Percentiles rank a stretch among this genome's conserved stretches.
phyloP scores from a whole-genome alignment of 2,113 vertebrate species.

The Pteruthius melanotis region DNA sequence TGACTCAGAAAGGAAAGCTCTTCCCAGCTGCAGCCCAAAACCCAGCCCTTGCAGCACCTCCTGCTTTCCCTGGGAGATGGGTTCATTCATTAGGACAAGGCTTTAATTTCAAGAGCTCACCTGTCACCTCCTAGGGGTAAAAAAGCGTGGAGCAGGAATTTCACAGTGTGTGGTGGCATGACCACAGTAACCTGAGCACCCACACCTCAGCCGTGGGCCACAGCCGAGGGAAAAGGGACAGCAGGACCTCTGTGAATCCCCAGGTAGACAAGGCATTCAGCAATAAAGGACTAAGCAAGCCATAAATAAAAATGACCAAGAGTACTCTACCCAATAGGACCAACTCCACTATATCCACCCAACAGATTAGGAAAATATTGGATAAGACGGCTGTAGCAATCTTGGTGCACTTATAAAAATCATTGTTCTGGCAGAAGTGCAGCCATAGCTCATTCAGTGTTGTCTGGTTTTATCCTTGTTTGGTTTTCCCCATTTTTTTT shows the following conservation, averaged over 20 bases:
- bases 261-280: background rate
- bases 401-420: background rate
- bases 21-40: background rate
- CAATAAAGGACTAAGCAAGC: background rate
- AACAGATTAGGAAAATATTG: fast-evolving
- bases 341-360: background rate
- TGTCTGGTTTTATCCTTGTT: background rate
- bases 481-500: background rate
- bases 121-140: background rate
- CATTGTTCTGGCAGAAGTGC: background rate
- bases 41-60: background rate
- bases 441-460: background rate
- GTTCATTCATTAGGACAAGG: background rate
- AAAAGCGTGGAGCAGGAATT: background rate
- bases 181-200: background rate
- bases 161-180: fast-evolving
- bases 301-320: background rate
- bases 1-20: background rate
- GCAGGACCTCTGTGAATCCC: background rate
- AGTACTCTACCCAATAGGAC: background rate
- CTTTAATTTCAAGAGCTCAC: background rate
- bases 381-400: background rate
- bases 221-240: background rate
- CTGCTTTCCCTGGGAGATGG: background rate
- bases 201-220: fast-evolving